Evolutionary conservation across 1,140 invertebrate species (phyloP).

Genomic region (Aphelenchoides besseyi): DNA sequence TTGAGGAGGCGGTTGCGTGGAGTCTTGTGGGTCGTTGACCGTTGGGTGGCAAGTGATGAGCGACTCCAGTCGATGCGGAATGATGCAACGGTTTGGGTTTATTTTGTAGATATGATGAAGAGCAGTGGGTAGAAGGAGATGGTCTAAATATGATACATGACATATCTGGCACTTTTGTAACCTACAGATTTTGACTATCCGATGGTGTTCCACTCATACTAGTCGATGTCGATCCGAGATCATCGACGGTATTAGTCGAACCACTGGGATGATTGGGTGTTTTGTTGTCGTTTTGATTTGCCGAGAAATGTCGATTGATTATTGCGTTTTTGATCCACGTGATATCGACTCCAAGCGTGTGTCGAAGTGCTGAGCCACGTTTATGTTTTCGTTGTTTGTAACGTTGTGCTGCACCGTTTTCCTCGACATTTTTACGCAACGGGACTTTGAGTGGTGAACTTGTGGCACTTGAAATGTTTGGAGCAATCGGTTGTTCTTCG

Average conservation of each 20-base stretch:
- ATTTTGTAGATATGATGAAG: background rate
- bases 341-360: conserved; percentile 58
- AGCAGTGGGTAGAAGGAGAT: background rate
- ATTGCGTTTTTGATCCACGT: conserved; percentile 54
- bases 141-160: conserved; percentile 1
- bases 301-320: conserved; percentile 32
- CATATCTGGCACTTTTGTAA: background rate
- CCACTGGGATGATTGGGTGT: background rate
- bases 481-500: conserved; percentile 39
- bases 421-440: conserved; percentile 2
- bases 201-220: conserved; percentile 4
- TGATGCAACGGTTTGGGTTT: conserved; percentile 18
- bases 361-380: conserved; percentile 44
- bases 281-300: conserved; percentile 2
- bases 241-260: background rate
- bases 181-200: conserved; percentile 6
- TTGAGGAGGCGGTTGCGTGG: background rate
- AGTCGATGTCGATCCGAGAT: conserved; percentile 2
- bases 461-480: background rate
- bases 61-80: conserved; percentile 6
- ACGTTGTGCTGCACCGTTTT: conserved; percentile 9
- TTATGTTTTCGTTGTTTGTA: conserved; percentile 40
- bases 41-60: conserved; percentile 1
- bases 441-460: background rate
- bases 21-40: background rate